Evolutionary conservation across 2,113 vertebrate species (phyloP).

Genomic region (Tragelaphus scriptus): DNA sequence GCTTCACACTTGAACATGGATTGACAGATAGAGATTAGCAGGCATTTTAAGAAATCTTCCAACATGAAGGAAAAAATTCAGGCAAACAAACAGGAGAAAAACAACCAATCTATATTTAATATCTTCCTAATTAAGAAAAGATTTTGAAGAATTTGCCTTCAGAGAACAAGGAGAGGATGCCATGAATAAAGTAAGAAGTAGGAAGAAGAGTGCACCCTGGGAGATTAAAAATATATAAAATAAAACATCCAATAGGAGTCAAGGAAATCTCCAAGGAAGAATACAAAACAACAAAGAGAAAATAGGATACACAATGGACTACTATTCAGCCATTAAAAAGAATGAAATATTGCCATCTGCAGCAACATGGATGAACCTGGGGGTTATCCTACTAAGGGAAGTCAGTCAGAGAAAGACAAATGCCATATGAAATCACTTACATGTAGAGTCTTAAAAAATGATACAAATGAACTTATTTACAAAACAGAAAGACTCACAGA

Average conservation of each 20-base stretch:
- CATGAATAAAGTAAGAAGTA: neutral
- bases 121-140: neutral
- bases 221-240: neutral
- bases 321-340: neutral
- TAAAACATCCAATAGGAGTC: neutral
- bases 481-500: neutral
- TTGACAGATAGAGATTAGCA: neutral
- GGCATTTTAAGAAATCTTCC: neutral
- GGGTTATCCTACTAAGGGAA: neutral
- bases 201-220: neutral
- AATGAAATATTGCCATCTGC: neutral
- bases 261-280: neutral
- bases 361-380: neutral
- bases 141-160: neutral
- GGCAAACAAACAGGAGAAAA: neutral
- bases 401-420: neutral
- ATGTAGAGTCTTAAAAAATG: neutral
- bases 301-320: neutral
- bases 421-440: neutral
- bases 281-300: neutral
- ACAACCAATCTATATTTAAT: neutral
- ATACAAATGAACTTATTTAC: neutral
- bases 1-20: neutral
- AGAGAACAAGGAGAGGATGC: neutral
- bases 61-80: neutral